Evolutionary conservation across 2,113 vertebrate species (phyloP).

Genomic region (Romanogobio albipinnatus): DNA sequence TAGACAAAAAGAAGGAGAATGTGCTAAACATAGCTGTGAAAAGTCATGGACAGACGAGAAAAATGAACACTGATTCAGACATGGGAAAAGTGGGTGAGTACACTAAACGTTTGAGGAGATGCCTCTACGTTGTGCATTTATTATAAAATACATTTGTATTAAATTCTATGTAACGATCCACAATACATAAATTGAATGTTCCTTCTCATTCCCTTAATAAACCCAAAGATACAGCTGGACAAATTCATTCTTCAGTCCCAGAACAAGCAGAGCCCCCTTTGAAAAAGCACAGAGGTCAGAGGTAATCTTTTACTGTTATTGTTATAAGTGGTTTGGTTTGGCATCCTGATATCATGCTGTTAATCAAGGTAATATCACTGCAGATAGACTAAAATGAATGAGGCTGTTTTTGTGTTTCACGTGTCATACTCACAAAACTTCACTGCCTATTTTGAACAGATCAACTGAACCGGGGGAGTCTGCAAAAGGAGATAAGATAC

Average conservation of each 20-base stretch:
- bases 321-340: neutral
- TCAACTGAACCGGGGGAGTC: constrained; percentile 7
- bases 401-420: neutral
- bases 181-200: neutral
- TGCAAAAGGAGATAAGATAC: neutral
- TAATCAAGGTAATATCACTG: neutral
- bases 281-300: constrained; percentile 52
- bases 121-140: neutral
- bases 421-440: neutral
- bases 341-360: too few relatives aligned
- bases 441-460: constrained; percentile 34
- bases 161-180: neutral
- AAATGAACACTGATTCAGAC: constrained; percentile 27
- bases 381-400: neutral
- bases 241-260: neutral
- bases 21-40: constrained; percentile 56
- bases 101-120: neutral
- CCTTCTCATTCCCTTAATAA: constrained; percentile 26
- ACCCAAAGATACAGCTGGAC: constrained; percentile 12
- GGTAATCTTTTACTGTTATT: constrained; percentile 43
- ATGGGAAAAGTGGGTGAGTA: constrained; percentile 25
- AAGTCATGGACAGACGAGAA: constrained; percentile 58
- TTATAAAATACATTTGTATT: neutral
- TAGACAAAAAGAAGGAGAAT: constrained; percentile 75
- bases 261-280: constrained; percentile 50